These are phyloP conservation scores for Sisyra terminalis DNA, from an alignment of 2,888 invertebrate species.

Conservation along the genomic window DNA sequence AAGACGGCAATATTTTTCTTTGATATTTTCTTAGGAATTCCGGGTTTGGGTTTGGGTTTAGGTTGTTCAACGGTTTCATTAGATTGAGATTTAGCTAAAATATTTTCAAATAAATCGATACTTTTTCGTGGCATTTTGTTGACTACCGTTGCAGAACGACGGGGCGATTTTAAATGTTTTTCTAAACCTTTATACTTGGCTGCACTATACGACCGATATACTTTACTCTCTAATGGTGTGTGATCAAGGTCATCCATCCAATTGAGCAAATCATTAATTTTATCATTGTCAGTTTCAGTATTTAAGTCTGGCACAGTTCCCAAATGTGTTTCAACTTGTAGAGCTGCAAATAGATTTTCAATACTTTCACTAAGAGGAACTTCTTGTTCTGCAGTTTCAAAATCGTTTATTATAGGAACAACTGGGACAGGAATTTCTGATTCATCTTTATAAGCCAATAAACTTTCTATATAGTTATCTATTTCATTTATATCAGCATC, in stretches of 20 bases:
- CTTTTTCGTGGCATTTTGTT: conserved; percentile 24
- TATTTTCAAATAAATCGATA: conserved; percentile 24
- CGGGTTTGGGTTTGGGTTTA: not conserved
- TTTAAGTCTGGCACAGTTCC: too few relatives aligned
- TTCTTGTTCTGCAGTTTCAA: conserved; percentile 10
- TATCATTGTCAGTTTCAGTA: conserved; percentile 18
- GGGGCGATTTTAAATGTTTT: conserved; percentile 20
- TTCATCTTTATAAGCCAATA: conserved; percentile 24
- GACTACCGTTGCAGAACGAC: conserved; percentile 19
- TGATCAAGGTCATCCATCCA: conserved; percentile 27
- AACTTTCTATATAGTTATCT: conserved; percentile 26
- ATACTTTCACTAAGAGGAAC: conserved; percentile 22
- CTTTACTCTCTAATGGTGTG: conserved; percentile 19
- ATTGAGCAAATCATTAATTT: conserved; percentile 25
- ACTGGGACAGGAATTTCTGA: conserved; percentile 18
- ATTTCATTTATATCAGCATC: conserved; percentile 23
- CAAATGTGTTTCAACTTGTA: conserved; percentile 21
- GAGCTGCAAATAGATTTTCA: conserved; percentile 25
- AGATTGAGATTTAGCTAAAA: conserved; percentile 14
- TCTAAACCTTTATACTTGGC: conserved; percentile 26
- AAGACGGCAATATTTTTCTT: not conserved
- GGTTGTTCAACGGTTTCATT: not conserved
- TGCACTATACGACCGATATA: conserved; percentile 22
- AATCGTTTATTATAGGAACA: conserved; percentile 15
- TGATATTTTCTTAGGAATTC: not conserved